These are phyloP conservation scores for Gymnorhina tibicen DNA, from an alignment of 2,113 vertebrate genomes.

Conservation along the genomic window DNA sequence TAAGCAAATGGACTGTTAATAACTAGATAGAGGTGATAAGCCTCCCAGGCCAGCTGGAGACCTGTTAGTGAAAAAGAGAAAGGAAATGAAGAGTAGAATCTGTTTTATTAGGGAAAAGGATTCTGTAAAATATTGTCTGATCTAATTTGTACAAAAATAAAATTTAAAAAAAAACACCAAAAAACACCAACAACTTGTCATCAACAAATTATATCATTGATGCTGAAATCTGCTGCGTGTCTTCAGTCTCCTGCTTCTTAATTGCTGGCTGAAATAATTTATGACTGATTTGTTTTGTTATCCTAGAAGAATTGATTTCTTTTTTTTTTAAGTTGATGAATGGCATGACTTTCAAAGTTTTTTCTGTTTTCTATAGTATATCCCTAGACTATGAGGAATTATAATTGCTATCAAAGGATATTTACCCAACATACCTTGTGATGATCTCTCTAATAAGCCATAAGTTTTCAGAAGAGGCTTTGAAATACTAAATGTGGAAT, in stretches of 20 bases:
- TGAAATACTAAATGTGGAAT: not conserved
- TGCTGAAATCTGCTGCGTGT: not conserved
- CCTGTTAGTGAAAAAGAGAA: constrained; percentile 39
- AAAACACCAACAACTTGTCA: not conserved
- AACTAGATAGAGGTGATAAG: constrained; percentile 77
- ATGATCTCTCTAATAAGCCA: not conserved
- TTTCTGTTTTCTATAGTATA: not conserved
- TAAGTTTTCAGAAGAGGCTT: not conserved
- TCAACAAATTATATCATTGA: not conserved
- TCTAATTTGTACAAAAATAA: not conserved
- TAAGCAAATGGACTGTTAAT: constrained; percentile 84
- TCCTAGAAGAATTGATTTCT: not conserved
- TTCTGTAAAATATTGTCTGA: not conserved
- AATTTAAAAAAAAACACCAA: not conserved
- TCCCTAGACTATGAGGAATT: not conserved
- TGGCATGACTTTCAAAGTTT: not conserved
- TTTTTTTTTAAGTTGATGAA: not conserved
- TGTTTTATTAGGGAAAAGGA: not conserved
- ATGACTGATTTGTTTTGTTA: not conserved
- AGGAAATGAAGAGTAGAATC: not conserved
- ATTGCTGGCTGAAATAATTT: not conserved
- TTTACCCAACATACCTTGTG: not conserved
- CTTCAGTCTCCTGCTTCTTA: not conserved
- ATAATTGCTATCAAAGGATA: not conserved
- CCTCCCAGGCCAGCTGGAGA: constrained; percentile 78